phyloP scores from a whole-genome alignment of 2,797 vertebrate species.

The Lophius americanus region DNA sequence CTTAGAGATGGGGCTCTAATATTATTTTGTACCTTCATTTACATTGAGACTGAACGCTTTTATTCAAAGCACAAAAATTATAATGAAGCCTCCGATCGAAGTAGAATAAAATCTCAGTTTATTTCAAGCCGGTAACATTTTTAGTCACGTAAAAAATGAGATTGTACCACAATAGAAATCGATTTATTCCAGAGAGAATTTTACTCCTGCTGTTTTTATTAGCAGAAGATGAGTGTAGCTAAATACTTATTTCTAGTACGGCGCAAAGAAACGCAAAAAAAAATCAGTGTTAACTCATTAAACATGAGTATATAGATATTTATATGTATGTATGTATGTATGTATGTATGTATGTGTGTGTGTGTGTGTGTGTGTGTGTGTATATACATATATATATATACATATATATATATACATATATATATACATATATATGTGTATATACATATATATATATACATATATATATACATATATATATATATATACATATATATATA shows the following conservation, averaged over 20 bases:
- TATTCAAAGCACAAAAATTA: constrained; percentile 9
- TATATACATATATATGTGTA: no score
- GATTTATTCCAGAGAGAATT: constrained; percentile 28
- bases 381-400: no score
- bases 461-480: no score
- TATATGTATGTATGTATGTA: no score
- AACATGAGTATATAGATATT: no score
- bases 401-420: no score
- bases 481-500: no score
- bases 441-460: no score
- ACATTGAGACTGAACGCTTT: constrained; percentile 6
- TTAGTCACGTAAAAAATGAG: constrained; percentile 16
- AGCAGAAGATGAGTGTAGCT: constrained; percentile 3
- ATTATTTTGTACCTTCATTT: constrained; percentile 34
- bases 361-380: no score
- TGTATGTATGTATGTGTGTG: no score
- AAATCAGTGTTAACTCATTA: no score
- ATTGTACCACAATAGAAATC: constrained; percentile 29
- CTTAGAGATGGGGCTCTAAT: background rate
- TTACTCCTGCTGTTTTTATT: constrained; percentile 21
- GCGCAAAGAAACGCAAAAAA: no score
- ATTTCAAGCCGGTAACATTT: constrained; percentile 32
- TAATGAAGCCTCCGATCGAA: background rate
- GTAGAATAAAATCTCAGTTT: constrained; percentile 7
- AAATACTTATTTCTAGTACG: background rate